Conservation (phyloP, 2,888 invertebrate species). For the Aporophyla lueneburgensis region DNA sequence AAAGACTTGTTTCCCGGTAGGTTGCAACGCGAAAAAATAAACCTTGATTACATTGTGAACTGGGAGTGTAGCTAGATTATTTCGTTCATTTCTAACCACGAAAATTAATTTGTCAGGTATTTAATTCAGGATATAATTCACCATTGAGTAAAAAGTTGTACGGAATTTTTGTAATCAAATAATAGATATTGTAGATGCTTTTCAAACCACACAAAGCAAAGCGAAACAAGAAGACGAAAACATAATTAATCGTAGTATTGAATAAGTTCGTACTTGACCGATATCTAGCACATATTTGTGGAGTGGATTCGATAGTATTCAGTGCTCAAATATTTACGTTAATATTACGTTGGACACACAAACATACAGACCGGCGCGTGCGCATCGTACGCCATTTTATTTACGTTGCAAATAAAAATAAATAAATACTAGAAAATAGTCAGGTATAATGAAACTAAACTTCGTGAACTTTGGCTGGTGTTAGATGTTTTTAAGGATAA, state of each 20-base stretch:
- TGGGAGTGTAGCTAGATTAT: background rate
- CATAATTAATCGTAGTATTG: background rate
- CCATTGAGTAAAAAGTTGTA: background rate
- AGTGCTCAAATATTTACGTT: conserved; percentile 46
- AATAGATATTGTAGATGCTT: background rate
- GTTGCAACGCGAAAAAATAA: background rate
- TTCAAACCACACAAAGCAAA: background rate
- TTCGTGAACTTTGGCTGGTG: conserved; percentile 37
- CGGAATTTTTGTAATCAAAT: background rate
- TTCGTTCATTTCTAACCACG: background rate
- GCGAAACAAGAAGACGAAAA: background rate
- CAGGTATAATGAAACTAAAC: conserved; percentile 26
- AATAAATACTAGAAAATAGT: conserved; percentile 10
- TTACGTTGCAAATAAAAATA: conserved; percentile 17
- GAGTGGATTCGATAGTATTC: conserved; percentile 9
- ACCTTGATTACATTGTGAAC: background rate
- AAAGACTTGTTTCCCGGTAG: conserved; percentile 7
- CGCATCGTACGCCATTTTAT: conserved; percentile 16
- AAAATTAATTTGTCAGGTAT: background rate
- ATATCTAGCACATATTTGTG: conserved; percentile 2
- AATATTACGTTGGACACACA: conserved; percentile 25
- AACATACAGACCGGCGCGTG: conserved; percentile 23
- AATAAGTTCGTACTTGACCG: conserved; percentile 32
- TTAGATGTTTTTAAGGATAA: background rate
- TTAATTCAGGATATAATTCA: background rate